phyloP scores from a whole-genome alignment of 1,140 invertebrate species.

The Drusus annulatus region DNA sequence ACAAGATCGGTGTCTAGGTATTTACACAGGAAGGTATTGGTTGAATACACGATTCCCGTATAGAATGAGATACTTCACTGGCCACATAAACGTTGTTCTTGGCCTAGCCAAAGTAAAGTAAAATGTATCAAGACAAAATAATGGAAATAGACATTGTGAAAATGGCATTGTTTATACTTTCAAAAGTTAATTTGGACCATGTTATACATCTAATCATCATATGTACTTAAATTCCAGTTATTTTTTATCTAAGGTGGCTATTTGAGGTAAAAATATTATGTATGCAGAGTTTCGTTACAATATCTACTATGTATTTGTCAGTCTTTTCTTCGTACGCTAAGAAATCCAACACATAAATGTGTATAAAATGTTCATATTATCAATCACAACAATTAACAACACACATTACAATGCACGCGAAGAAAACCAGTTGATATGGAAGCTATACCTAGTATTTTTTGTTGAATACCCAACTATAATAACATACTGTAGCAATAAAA shows the following conservation, averaged over 20 bases:
- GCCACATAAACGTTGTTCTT: no score
- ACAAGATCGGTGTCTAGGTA: no score
- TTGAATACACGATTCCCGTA: no score
- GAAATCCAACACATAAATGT: conserved; percentile 37
- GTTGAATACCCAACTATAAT: conserved; percentile 26
- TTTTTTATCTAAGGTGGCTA: neutral
- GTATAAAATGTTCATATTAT: conserved; percentile 35
- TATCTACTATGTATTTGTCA: conserved; percentile 29
- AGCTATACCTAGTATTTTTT: conserved; percentile 26
- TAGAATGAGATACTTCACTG: no score
- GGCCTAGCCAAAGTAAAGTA: no score
- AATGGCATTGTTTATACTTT: no score
- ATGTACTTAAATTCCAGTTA: no score
- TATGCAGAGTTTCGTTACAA: neutral
- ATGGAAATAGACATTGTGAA: no score
- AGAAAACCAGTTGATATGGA: conserved; percentile 4
- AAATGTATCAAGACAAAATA: no score
- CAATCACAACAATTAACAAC: conserved; percentile 40
- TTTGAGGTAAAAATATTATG: conserved; percentile 12
- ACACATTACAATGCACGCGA: conserved; percentile 22
- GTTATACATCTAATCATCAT: no score
- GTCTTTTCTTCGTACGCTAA: conserved; percentile 40
- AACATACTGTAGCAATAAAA: conserved; percentile 35
- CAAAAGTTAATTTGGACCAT: no score
- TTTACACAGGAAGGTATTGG: no score